Evolutionary conservation across 1,140 invertebrate species (phyloP).

Genomic region (Bombyx mandarina): DNA sequence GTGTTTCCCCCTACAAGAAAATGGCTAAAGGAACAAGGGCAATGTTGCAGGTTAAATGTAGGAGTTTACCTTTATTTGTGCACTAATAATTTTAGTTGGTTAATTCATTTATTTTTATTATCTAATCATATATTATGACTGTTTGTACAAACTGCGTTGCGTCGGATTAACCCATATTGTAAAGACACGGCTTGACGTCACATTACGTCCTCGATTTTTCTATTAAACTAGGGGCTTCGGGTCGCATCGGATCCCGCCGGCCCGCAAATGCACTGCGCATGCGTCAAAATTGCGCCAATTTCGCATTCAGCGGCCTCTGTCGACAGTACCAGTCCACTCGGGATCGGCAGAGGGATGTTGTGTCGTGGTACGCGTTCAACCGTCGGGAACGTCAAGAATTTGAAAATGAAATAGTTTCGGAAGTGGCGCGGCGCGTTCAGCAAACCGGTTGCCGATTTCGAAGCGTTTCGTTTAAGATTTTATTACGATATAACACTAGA

Average conservation of each 20-base stretch:
- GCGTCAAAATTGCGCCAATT: constrained; percentile 68
- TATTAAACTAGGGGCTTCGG: constrained; percentile 60
- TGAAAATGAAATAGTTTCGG: constrained; percentile 50
- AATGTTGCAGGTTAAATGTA: background rate
- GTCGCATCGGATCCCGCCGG: constrained; percentile 56
- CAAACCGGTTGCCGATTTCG: constrained; percentile 9
- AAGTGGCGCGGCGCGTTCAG: constrained; percentile 29
- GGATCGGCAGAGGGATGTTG: constrained; percentile 46
- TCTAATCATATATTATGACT: too few species aligned
- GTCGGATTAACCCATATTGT: constrained; percentile 64
- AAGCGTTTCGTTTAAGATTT: constrained; percentile 1
- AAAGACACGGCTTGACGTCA: constrained; percentile 56
- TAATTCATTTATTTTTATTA: constrained; percentile 1
- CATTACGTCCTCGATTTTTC: constrained; percentile 66
- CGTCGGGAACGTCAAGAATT: constrained; percentile 46
- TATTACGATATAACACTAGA: constrained; percentile 7
- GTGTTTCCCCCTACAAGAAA: constrained; percentile 33
- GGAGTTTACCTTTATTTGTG: background rate
- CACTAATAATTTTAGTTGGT: too few species aligned
- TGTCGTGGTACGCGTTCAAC: constrained; percentile 36
- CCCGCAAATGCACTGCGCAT: constrained; percentile 50
- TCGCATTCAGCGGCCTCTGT: constrained; percentile 57
- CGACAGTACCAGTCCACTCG: constrained; percentile 46
- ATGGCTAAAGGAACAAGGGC: constrained; percentile 26
- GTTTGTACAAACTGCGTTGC: constrained; percentile 32